These are phyloP conservation scores for Tetragonisca angustula DNA, from an alignment of 2,888 invertebrate species.

Conservation along the genomic window DNA sequence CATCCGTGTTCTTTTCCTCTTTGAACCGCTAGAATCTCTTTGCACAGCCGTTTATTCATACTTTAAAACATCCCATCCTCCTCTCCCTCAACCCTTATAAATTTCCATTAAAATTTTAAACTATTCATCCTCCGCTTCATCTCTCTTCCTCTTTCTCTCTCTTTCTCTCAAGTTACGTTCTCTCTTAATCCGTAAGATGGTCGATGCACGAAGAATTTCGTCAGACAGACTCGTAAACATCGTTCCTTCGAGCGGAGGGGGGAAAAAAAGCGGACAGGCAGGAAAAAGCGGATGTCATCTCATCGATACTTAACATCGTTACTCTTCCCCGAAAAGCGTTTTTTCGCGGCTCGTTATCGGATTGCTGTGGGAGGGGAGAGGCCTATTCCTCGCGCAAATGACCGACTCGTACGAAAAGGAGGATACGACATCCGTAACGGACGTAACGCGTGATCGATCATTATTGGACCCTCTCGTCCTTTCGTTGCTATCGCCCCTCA, in stretches of 20 bases:
- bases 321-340: slow-evolving; percentile 16
- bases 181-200: not conserved
- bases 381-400: slow-evolving; percentile 57
- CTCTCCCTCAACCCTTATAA: not conserved
- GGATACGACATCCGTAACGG: slow-evolving; percentile 60
- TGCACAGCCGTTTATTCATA: not conserved
- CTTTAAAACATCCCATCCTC: not conserved
- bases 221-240: not conserved
- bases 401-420: slow-evolving; percentile 34
- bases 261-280: not conserved
- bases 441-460: slow-evolving; percentile 76
- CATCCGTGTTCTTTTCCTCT: not conserved
- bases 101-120: not conserved
- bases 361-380: no score
- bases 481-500: slow-evolving; percentile 51
- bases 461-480: slow-evolving; percentile 75
- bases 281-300: slow-evolving; percentile 18
- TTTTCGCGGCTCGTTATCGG: slow-evolving; percentile 49
- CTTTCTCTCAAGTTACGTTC: not conserved
- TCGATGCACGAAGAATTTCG: not conserved
- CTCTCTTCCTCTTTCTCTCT: no score
- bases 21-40: not conserved
- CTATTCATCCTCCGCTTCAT: not conserved
- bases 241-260: not conserved
- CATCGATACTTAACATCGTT: slow-evolving; percentile 33